Percentiles rank a stretch among this genome's conserved stretches.
Conservation (phyloP, 1,140 invertebrate species). For the Ceratina calcarata region DNA sequence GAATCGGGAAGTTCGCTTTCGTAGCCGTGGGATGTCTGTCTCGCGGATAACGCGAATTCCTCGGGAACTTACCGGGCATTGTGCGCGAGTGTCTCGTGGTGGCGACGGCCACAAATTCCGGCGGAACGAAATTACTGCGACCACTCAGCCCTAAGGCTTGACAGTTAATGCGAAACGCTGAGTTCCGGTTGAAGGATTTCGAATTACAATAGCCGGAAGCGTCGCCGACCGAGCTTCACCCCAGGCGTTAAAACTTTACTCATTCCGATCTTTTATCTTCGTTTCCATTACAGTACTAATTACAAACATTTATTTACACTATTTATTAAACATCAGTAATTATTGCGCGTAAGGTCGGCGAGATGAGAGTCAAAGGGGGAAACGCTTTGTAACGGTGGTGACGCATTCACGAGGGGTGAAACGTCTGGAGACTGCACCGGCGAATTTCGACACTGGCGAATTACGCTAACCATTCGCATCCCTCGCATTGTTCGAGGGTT, state of each 20-base stretch:
- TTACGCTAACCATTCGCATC: conserved; percentile 50
- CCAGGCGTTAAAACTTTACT: not conserved
- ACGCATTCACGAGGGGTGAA: not conserved
- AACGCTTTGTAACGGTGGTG: not conserved
- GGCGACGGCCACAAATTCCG: conserved; percentile 27
- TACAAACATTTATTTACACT: not conserved
- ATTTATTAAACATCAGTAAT: not conserved
- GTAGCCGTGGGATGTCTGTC: not conserved
- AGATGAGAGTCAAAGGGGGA: conserved; percentile 11
- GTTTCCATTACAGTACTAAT: no score
- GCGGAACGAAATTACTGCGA: conserved; percentile 31
- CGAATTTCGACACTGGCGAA: conserved; percentile 48
- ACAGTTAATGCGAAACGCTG: conserved; percentile 29
- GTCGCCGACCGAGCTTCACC: not conserved
- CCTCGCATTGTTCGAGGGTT: conserved; percentile 49
- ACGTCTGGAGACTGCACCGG: conserved; percentile 9
- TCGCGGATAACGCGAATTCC: conserved; percentile 21
- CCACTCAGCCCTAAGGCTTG: conserved; percentile 23
- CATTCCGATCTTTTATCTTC: not conserved
- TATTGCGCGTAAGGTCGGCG: no score
- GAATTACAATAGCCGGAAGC: conserved; percentile 4
- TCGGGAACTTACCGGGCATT: conserved; percentile 29
- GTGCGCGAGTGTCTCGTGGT: conserved; percentile 13
- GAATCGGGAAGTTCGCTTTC: conserved; percentile 13
- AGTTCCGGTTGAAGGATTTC: conserved; percentile 31